Evolutionary conservation across 1,140 invertebrate genomes (phyloP).

Genomic region (Plodia interpunctella): DNA sequence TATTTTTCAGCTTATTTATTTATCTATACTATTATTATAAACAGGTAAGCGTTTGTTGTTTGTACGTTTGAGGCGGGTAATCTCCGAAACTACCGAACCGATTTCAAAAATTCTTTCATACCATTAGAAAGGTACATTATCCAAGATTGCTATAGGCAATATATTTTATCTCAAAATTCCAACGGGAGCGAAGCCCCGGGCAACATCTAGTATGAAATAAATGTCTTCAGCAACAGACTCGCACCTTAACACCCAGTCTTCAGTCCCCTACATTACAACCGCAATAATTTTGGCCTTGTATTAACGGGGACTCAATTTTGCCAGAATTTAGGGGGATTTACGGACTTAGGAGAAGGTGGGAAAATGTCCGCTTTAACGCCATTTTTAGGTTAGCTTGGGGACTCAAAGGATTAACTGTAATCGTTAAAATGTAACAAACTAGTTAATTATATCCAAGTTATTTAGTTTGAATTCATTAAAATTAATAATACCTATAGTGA

Average conservation of each 20-base stretch:
- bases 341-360: not conserved
- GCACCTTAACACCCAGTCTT: constrained; percentile 18
- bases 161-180: too few relatives aligned
- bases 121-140: not conserved
- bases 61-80: too few relatives aligned
- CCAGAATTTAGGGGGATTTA: not conserved
- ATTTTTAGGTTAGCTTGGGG: not conserved
- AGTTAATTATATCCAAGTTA: too few relatives aligned
- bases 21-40: too few relatives aligned
- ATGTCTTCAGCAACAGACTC: not conserved
- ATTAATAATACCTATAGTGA: too few relatives aligned
- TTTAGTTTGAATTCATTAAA: too few relatives aligned
- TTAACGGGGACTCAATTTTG: constrained; percentile 15
- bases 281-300: constrained; percentile 24
- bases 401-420: not conserved
- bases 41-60: too few relatives aligned
- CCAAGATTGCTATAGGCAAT: too few relatives aligned
- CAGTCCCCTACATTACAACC: constrained; percentile 27
- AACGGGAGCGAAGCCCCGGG: not conserved
- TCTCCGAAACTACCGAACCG: too few relatives aligned
- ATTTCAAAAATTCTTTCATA: too few relatives aligned
- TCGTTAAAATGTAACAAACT: not conserved
- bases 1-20: too few relatives aligned
- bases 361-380: not conserved
- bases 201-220: not conserved